Evolutionary conservation across 1,140 invertebrate genomes (phyloP), one percentile per base, ranked within the genome.

Genomic region (Mya arenaria): DNA sequence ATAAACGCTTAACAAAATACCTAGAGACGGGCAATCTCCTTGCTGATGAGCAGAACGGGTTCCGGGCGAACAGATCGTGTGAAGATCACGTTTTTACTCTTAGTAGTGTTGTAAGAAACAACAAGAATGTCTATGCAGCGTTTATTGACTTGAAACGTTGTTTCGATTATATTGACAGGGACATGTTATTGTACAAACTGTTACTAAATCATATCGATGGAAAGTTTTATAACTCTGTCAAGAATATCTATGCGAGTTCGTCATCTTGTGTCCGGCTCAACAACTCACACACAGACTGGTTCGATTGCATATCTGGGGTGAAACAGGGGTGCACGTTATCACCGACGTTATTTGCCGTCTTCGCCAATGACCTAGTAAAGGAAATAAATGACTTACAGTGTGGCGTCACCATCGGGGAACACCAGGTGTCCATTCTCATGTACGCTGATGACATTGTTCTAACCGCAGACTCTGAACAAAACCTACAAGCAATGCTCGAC

Each of bases 371-470:
- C 41, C 28, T 84, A 19, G 63, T 66, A 32, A 17, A 8, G 3
- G 73, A 84, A 28, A 63, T 84, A 13, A 77, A 81, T 13, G 23
- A 62, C 5, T 28, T 84, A 2, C 32, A 69, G 19, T n/a, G 56
- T 39, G 83, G 78, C 25, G n/a, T 86, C 4, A n/a, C 34, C n/a
- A 10, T 86, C 19, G 68, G 30, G 13, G 36, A 37, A 1, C 34
- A 68, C 0, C 34, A 63, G 4, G 5, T 84, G 4, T 79, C 55
- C n/a, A 62, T 71, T 10, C 37, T 83, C 15, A 30, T 85, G 0
- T 86, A 85, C 44, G 83, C 79, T 1, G 80, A 86, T 56, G 79
- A 83, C 48, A 77, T 86, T n/a, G 74, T 71, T 55, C 15, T 79
- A 5, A 30, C 74, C 8, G 60, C 78, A 0, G 36, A 58, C 19